Percentiles rank a stretch among this genome's conserved stretches.
These are phyloP conservation scores for Rhyzopertha dominica DNA, from an alignment of 1,140 invertebrate species.

Conservation along the genomic window DNA sequence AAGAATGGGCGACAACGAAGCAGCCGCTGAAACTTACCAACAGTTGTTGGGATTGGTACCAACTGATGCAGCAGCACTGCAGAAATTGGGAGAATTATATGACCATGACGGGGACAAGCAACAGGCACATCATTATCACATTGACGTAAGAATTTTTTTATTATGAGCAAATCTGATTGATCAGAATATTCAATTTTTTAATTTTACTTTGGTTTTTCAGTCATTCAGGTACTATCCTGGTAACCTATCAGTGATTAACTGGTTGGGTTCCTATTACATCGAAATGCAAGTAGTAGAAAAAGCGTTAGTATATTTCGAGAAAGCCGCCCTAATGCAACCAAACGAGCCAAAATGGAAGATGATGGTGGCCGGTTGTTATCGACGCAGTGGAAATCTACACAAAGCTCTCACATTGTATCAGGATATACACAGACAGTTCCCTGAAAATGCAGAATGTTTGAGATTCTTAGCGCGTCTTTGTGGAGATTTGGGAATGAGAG, in stretches of 20 bases:
- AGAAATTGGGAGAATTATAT: conserved; percentile 80
- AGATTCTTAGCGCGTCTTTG: conserved; percentile 78
- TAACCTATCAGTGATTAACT: conserved; percentile 84
- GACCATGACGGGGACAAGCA: conserved; percentile 84
- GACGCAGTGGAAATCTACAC: conserved; percentile 78
- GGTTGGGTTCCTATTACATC: conserved; percentile 87
- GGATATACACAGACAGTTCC: conserved; percentile 69
- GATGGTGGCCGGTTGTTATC: conserved; percentile 77
- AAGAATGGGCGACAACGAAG: conserved; percentile 65
- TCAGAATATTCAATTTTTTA: background rate
- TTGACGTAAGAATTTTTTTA: conserved; percentile 61
- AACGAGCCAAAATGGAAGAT: conserved; percentile 79
- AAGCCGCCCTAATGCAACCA: conserved; percentile 82
- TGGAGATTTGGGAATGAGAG: conserved; percentile 76
- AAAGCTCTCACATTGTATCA: conserved; percentile 77
- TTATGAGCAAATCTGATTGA: conserved; percentile 14
- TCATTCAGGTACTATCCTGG: conserved; percentile 86
- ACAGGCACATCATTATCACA: conserved; percentile 88
- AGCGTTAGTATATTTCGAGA: conserved; percentile 82
- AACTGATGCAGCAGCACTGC: conserved; percentile 75
- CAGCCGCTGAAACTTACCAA: conserved; percentile 77
- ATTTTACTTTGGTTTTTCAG: conserved; percentile 46
- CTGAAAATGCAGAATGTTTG: conserved; percentile 82
- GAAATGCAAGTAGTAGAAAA: conserved; percentile 85
- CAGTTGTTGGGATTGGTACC: conserved; percentile 80